A percentile compares a stretch with the other conserved stretches of the same genome.
Evolutionary conservation across 2,888 invertebrate species (phyloP).

Genomic region (Callosobruchus maculatus): DNA sequence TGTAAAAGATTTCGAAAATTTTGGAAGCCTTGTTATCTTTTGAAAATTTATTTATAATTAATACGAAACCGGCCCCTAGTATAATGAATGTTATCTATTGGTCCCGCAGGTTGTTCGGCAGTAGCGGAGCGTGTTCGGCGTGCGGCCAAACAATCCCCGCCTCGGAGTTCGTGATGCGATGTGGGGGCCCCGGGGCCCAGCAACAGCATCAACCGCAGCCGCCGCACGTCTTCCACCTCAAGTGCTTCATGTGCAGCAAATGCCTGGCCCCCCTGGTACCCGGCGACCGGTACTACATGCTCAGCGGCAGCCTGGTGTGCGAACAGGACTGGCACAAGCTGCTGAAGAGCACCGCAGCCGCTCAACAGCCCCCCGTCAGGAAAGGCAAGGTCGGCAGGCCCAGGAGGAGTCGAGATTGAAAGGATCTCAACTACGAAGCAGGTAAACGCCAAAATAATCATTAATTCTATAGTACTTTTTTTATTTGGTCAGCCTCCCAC

Average conservation of each 20-base stretch:
- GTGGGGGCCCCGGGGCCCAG: conserved; percentile 57
- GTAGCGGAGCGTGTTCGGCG: conserved; percentile 83
- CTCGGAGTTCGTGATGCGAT: conserved; percentile 89
- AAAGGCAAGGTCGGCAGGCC: conserved; percentile 89
- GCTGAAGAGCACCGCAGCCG: conserved; percentile 70
- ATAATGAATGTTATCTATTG: conserved; percentile 33
- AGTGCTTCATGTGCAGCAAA: conserved; percentile 93
- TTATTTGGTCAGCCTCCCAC: too few relatives aligned
- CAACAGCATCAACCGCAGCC: conserved; percentile 53
- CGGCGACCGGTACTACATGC: conserved; percentile 85
- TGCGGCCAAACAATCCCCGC: conserved; percentile 92
- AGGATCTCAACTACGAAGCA: conserved; percentile 36
- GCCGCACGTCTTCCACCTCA: conserved; percentile 85
- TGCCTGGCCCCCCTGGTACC: conserved; percentile 85
- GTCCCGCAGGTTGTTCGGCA: conserved; percentile 81
- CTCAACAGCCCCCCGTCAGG: conserved; percentile 60
- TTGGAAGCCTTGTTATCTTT: too few relatives aligned
- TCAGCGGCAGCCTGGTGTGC: conserved; percentile 87
- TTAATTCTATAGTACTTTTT: too few relatives aligned
- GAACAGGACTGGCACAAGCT: conserved; percentile 95
- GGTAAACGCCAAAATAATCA: conserved; percentile 30
- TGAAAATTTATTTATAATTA: too few relatives aligned
- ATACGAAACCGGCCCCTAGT: neutral
- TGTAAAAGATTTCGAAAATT: too few relatives aligned
- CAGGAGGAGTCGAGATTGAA: conserved; percentile 87